These are phyloP conservation scores for Axis porcinus DNA, from an alignment of 2,113 vertebrate genomes.

Conservation along the genomic window DNA sequence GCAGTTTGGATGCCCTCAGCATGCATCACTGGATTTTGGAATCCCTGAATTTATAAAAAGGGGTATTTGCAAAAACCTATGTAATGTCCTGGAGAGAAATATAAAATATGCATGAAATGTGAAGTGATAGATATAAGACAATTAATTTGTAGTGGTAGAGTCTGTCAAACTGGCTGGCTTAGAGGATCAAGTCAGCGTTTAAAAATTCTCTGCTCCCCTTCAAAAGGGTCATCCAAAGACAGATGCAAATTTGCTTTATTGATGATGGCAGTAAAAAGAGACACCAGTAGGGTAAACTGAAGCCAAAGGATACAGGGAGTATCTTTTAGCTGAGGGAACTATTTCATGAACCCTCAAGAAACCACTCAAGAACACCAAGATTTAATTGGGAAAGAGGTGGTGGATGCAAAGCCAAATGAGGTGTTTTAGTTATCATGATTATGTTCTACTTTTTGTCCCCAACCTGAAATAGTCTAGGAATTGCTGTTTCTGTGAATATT, in stretches of 20 bases:
- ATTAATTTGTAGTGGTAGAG: background rate
- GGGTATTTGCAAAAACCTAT: background rate
- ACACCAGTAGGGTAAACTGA: background rate
- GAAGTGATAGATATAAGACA: background rate
- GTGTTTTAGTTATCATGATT: background rate
- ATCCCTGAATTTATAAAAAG: background rate
- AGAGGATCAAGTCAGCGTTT: background rate
- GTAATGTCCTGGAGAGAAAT: background rate
- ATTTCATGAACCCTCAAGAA: background rate
- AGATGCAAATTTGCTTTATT: background rate
- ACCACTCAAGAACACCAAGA: background rate
- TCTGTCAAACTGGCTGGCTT: background rate
- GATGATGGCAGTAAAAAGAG: background rate
- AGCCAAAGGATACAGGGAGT: background rate
- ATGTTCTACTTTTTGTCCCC: background rate
- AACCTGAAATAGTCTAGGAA: background rate
- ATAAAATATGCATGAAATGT: background rate
- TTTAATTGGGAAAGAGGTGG: background rate
- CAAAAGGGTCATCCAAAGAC: background rate
- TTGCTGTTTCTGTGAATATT: background rate
- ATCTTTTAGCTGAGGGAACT: background rate
- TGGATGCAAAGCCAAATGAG: background rate
- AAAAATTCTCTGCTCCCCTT: background rate
- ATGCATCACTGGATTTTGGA: background rate
- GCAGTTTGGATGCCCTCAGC: background rate